Evolutionary conservation across 1,140 invertebrate genomes (phyloP).

Genomic region (Pseudoatta argentina): DNA sequence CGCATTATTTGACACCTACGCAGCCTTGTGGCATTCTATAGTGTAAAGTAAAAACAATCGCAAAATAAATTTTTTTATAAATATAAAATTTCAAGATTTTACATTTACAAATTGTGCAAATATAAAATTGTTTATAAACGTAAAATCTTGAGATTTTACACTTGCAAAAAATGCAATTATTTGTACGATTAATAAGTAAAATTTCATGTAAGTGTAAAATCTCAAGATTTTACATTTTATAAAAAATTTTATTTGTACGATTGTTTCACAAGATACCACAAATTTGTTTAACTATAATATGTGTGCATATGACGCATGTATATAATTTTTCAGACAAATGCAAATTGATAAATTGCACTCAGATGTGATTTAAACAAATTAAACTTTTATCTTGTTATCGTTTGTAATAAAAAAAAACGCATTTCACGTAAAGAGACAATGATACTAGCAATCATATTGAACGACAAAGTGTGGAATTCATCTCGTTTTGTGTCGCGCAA

Average conservation of each 20-base stretch:
- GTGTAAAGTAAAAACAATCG: too few species aligned
- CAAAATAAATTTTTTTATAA: too few species aligned
- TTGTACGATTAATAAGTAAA: too few species aligned
- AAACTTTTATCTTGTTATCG: conserved; percentile 12
- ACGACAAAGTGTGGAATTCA: conserved; percentile 8
- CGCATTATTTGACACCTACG: too few species aligned
- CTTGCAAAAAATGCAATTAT: too few species aligned
- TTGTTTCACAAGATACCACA: neutral
- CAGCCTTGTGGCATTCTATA: too few species aligned
- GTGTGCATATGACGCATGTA: neutral
- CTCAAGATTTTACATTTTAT: too few species aligned
- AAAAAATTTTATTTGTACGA: too few species aligned
- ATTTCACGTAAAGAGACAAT: neutral
- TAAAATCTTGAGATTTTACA: too few species aligned
- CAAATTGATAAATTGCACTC: conserved; percentile 1
- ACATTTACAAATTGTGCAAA: neutral
- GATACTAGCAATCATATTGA: conserved; percentile 29
- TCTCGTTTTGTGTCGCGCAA: neutral
- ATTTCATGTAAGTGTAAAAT: too few species aligned
- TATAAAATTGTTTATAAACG: too few species aligned
- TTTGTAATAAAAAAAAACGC: conserved; percentile 17
- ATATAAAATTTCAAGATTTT: neutral
- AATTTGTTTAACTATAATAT: neutral
- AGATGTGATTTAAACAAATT: conserved; percentile 10
- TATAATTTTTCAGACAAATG: neutral